Evolutionary conservation across 2,113 vertebrate species (phyloP).

Genomic region (Ondatra zibethicus): DNA sequence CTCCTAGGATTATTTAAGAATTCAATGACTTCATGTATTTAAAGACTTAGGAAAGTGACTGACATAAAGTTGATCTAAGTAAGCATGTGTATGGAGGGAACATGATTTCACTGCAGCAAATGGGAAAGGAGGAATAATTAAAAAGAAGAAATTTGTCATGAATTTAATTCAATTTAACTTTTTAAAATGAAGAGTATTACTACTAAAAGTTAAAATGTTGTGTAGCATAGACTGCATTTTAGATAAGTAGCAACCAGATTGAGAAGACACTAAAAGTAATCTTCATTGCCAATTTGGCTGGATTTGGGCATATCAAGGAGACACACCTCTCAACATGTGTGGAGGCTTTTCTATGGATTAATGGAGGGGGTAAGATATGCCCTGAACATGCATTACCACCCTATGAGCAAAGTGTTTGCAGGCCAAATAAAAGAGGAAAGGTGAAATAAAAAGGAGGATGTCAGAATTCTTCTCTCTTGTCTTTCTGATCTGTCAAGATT

Average conservation of each 20-base stretch:
- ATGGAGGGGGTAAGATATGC: neutral
- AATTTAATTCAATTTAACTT: neutral
- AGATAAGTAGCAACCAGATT: neutral
- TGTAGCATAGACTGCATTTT: neutral
- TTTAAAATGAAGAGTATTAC: constrained; percentile 13
- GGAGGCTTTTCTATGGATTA: no score
- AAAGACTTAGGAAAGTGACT: constrained; percentile 38
- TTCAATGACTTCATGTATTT: constrained; percentile 29
- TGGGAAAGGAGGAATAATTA: neutral
- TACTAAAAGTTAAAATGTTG: neutral
- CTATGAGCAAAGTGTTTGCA: neutral
- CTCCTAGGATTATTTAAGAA: neutral
- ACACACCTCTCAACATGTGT: neutral
- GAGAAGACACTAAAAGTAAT: neutral
- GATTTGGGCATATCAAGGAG: neutral
- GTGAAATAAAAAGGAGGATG: neutral
- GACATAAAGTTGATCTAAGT: neutral
- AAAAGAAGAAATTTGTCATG: neutral
- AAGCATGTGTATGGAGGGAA: neutral
- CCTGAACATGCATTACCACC: neutral
- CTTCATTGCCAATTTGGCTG: neutral
- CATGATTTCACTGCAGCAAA: neutral
- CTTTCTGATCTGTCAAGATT: neutral
- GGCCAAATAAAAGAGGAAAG: neutral
- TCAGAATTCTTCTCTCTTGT: neutral